A percentile compares a stretch with the other conserved stretches of the same genome.
phyloP scores from a whole-genome alignment of 2,113 vertebrate species.

The Fulmarus glacialis region DNA sequence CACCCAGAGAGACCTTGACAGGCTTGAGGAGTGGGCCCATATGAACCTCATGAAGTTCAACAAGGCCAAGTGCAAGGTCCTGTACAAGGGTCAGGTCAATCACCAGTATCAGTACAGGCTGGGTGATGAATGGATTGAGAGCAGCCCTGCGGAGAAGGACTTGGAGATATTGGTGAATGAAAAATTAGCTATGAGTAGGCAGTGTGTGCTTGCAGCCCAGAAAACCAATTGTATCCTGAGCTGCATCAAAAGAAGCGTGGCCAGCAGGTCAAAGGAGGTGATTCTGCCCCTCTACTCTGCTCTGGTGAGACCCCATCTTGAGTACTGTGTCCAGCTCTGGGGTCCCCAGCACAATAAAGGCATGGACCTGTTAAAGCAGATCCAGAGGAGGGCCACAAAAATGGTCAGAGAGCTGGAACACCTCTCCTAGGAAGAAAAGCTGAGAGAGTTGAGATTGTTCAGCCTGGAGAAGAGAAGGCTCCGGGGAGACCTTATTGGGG shows the following conservation, averaged over 20 bases:
- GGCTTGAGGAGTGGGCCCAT: neutral
- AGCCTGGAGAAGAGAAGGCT: neutral
- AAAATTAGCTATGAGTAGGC: neutral
- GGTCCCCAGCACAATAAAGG: neutral
- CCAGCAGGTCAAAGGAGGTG: neutral
- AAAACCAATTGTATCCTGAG: neutral
- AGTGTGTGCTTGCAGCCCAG: neutral
- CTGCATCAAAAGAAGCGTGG: neutral
- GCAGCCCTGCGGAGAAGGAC: neutral
- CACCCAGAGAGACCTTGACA: neutral
- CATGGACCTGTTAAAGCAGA: neutral
- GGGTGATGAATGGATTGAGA: neutral
- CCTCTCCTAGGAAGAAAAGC: neutral
- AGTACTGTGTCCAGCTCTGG: neutral
- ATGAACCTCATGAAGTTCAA: neutral
- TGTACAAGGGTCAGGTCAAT: fast-evolving
- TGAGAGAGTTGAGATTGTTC: neutral
- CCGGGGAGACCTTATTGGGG: fast-evolving
- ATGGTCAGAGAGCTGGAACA: neutral
- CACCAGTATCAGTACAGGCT: neutral
- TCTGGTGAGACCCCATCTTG: neutral
- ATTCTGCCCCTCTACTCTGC: neutral
- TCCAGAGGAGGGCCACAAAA: neutral
- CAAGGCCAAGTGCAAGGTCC: neutral
- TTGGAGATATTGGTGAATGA: neutral